phyloP scores from a whole-genome alignment of 2,113 vertebrate genomes.

The Trochalopteron elliotii region DNA sequence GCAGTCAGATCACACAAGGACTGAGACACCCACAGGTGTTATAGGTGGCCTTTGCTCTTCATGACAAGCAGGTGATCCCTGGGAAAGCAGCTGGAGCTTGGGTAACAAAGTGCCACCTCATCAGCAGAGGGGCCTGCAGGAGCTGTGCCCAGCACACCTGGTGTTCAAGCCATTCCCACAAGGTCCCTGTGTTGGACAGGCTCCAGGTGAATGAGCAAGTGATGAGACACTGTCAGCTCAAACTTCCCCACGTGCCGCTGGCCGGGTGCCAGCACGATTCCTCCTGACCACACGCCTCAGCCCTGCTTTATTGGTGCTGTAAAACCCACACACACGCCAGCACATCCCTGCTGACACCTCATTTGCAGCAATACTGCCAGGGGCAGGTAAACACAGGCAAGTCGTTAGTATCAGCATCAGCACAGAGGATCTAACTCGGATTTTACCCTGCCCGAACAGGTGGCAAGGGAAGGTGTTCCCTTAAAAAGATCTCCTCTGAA shows the following conservation, averaged over 20 bases:
- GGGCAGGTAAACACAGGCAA: slow-evolving; percentile 8
- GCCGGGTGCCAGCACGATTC: neutral
- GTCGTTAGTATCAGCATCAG: neutral
- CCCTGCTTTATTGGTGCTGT: neutral
- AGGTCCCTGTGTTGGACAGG: neutral
- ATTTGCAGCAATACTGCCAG: neutral
- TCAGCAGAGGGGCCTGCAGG: neutral
- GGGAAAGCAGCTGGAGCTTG: neutral
- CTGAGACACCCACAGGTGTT: neutral
- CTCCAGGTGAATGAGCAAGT: neutral
- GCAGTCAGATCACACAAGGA: neutral
- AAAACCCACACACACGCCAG: neutral
- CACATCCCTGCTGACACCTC: slow-evolving; percentile 16
- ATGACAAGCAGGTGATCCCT: neutral
- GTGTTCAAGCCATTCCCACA: neutral
- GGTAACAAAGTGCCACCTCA: neutral
- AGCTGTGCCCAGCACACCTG: neutral
- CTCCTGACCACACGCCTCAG: neutral
- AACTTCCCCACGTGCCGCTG: neutral
- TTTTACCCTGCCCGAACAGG: neutral
- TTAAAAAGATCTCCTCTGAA: neutral
- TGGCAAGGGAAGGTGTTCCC: neutral
- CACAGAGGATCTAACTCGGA: neutral
- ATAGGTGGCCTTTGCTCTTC: fast-evolving
- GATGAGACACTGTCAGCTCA: neutral